Percentiles rank a stretch among this genome's conserved stretches.
Evolutionary conservation across 2,797 vertebrate genomes (phyloP).

Genomic region (Sebastes trivittatus): DNA sequence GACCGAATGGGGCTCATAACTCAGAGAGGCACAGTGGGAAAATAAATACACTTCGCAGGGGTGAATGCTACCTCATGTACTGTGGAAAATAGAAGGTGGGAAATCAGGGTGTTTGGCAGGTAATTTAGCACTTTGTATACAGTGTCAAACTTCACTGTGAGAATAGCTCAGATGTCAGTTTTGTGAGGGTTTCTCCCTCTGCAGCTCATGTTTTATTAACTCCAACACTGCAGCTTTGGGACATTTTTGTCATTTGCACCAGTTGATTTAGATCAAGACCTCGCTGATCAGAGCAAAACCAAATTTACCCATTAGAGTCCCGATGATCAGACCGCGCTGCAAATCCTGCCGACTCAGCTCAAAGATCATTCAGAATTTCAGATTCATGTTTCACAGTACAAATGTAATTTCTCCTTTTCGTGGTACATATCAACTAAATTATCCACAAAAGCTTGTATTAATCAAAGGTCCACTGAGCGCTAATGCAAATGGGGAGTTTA

Average conservation of each 20-base stretch:
- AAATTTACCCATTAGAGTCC: constrained; percentile 30
- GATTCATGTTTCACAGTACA: constrained; percentile 44
- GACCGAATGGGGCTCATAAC: constrained; percentile 50
- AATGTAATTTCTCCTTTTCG: constrained; percentile 47
- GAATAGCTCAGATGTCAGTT: constrained; percentile 53
- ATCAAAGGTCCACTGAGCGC: constrained; percentile 68
- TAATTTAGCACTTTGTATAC: constrained; percentile 77
- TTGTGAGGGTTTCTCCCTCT: constrained; percentile 32
- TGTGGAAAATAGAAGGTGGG: constrained; percentile 54
- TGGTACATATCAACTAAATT: constrained; percentile 64
- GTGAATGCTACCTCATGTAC: constrained; percentile 62
- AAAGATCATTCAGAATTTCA: constrained; percentile 47
- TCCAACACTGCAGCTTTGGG: constrained; percentile 31
- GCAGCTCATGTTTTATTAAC: constrained; percentile 61
- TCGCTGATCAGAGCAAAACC: constrained; percentile 32
- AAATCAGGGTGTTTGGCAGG: constrained; percentile 68
- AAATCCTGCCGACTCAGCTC: constrained; percentile 36
- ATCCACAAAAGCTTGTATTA: constrained; percentile 72
- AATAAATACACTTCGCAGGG: constrained; percentile 66
- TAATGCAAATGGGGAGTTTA: constrained; percentile 75
- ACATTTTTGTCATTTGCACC: constrained; percentile 37
- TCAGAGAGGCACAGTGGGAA: constrained; percentile 63
- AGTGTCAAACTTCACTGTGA: constrained; percentile 64
- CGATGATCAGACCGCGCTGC: constrained; percentile 21
- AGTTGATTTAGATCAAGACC: constrained; percentile 56